Evolutionary conservation across 2,113 vertebrate species (phyloP).

Genomic region (Ailuropoda melanoleuca): DNA sequence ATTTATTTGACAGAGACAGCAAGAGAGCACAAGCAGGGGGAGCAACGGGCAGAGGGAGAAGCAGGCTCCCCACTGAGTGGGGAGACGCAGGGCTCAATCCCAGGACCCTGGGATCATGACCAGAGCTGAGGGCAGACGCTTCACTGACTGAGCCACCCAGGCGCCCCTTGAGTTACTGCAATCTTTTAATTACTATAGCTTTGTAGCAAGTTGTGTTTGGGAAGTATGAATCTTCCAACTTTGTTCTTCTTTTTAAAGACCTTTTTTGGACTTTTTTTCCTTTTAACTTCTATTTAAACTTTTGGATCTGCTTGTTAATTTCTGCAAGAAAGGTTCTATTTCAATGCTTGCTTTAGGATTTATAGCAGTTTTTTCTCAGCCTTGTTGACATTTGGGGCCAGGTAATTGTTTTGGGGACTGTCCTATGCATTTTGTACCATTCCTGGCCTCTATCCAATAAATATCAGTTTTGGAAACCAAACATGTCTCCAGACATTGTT

Average conservation of each 20-base stretch:
- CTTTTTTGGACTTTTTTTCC: background rate
- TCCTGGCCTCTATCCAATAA: background rate
- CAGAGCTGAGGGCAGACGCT: too few species aligned
- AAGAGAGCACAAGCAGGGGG: too few species aligned
- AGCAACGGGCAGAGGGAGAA: too few species aligned
- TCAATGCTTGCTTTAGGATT: background rate
- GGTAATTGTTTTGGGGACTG: background rate
- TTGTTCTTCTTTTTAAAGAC: background rate
- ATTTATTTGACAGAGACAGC: too few species aligned
- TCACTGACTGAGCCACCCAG: too few species aligned
- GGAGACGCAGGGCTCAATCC: too few species aligned
- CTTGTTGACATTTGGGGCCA: background rate
- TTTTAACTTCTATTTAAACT: background rate
- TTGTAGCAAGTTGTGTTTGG: background rate
- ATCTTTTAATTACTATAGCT: background rate
- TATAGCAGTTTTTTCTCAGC: background rate
- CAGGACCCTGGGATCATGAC: too few species aligned
- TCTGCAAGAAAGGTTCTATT: background rate
- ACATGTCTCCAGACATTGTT: background rate
- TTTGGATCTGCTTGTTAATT: background rate
- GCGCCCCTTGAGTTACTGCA: background rate
- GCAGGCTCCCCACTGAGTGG: too few species aligned
- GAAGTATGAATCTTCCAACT: background rate
- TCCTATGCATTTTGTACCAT: background rate
- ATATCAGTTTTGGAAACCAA: background rate